A percentile compares a stretch with the other conserved stretches of the same genome.
phyloP scores from a whole-genome alignment of 2,113 vertebrate species.

The Poicephalus meyeri region DNA sequence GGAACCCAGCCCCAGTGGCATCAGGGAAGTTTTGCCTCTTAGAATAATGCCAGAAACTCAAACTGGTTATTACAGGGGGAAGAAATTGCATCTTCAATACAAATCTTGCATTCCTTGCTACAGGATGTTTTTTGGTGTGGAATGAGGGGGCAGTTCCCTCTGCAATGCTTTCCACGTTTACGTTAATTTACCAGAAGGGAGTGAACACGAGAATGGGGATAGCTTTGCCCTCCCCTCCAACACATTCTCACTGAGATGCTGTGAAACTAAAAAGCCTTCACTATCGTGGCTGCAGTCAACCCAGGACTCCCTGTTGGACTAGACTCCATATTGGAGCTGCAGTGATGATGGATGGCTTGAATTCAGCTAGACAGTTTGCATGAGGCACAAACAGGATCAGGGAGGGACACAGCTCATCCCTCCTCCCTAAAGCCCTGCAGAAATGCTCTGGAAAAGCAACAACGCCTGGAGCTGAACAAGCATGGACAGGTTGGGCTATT shows the following conservation, averaged over 20 bases:
- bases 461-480: not conserved
- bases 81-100: not conserved
- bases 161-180: not conserved
- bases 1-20: not conserved
- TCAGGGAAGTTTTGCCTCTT: not conserved
- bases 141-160: not conserved
- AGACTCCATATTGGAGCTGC: not conserved
- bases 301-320: not conserved
- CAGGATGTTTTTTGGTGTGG: not conserved
- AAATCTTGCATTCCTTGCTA: not conserved
- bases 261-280: not conserved
- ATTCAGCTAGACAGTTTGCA: not conserved
- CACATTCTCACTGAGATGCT: not conserved
- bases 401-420: not conserved
- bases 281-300: not conserved
- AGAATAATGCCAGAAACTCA: not conserved
- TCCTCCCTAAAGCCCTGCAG: not conserved
- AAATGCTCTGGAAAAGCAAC: constrained; percentile 7
- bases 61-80: not conserved
- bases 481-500: not conserved
- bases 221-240: not conserved
- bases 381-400: not conserved
- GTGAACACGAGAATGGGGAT: not conserved
- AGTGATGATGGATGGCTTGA: not conserved
- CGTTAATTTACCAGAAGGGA: not conserved